A percentile compares a stretch with the other conserved stretches of the same genome.
These are phyloP conservation scores for Adoxophyes honmai DNA, from an alignment of 1,140 invertebrate species.

Conservation along the genomic window DNA sequence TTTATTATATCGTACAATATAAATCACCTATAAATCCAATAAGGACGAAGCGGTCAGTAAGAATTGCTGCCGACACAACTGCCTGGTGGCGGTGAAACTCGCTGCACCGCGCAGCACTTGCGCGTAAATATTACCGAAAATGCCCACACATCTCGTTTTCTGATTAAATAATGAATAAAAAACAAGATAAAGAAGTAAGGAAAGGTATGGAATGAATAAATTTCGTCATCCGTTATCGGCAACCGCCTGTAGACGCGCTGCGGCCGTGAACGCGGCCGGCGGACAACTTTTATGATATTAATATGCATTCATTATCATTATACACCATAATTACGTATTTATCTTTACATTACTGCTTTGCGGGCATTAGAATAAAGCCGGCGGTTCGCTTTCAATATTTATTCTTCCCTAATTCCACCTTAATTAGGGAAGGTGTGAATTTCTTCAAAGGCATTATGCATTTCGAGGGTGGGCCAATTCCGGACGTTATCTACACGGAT, in stretches of 20 bases:
- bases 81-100: no score
- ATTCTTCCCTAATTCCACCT: conserved; percentile 59
- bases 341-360: conserved; percentile 41
- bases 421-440: conserved; percentile 72
- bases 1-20: no score
- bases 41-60: no score
- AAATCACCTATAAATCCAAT: no score
- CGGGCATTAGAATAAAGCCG: conserved; percentile 32
- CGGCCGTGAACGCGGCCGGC: conserved; percentile 4
- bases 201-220: background rate
- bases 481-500: conserved; percentile 43
- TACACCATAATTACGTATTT: conserved; percentile 55
- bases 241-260: conserved; percentile 1
- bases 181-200: no score
- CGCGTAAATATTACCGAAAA: no score
- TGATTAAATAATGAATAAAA: no score
- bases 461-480: conserved; percentile 55
- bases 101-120: no score
- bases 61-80: no score
- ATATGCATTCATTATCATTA: conserved; percentile 36
- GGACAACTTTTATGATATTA: conserved; percentile 26
- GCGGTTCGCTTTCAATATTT: conserved; percentile 47
- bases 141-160: no score
- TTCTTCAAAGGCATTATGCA: conserved; percentile 51
- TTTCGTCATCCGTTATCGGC: background rate